Evolutionary conservation across 2,113 vertebrate species (phyloP).

Genomic region (Malurus elegans): DNA sequence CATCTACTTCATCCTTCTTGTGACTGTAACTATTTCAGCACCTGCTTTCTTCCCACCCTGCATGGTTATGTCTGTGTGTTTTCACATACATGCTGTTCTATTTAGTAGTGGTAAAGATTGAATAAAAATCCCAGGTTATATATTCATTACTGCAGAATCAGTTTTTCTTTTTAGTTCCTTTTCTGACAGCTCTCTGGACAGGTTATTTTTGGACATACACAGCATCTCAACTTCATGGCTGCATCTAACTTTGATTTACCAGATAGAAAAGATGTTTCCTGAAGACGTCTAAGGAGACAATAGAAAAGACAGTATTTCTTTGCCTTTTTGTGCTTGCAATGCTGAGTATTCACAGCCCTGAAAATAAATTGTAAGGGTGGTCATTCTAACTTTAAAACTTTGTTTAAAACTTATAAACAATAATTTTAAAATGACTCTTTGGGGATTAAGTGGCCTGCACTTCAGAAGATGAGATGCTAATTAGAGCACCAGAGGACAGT

Average conservation of each 20-base stretch:
- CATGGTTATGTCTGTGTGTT: background rate
- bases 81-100: accelerated
- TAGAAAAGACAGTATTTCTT: background rate
- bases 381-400: background rate
- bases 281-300: background rate
- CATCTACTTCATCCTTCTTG: background rate
- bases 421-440: background rate
- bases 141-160: background rate
- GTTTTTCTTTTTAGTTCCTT: background rate
- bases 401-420: background rate
- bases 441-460: background rate
- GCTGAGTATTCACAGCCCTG: background rate
- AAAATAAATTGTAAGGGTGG: background rate
- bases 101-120: background rate
- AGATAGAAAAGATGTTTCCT: background rate
- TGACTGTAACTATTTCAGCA: background rate
- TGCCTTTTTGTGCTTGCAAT: background rate
- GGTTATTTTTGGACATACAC: background rate
- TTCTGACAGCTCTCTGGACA: background rate
- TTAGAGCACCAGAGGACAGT: background rate
- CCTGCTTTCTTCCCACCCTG: background rate
- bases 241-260: background rate
- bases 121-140: background rate
- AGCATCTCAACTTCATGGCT: background rate
- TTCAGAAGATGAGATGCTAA: background rate